Evolutionary conservation across 2,797 vertebrate genomes (phyloP), one percentile per base, ranked within the genome.

Genomic region (Triplophysa bombifrons): DNA sequence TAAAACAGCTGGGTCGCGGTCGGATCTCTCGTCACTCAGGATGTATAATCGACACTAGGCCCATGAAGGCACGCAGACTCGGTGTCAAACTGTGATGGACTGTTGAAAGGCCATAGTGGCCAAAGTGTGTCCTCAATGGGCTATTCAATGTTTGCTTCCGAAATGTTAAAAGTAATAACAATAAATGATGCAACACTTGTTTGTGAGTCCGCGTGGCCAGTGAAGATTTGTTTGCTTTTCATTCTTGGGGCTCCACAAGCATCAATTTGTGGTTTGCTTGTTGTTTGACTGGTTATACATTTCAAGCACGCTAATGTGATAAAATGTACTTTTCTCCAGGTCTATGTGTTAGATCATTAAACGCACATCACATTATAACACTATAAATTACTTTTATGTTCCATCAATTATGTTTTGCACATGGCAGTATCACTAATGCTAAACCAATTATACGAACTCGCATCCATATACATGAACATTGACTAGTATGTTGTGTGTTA

Each of bases 1-100:
- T 81, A 77, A 78, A 80, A 84, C 82, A 87, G 86, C 84, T 87
- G 84, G 78, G 81, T 84, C 81, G 60, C 65, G 75, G 71, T 58
- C 48, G 38, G 58, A 73, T 80, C 12, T 50, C 78, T 58, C 22
- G 55, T 85, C 82, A 70, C 77, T 80, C 78, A 74, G 58, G 68
- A 74, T 38, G 60, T 53, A 76, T 73, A 85, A 75, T 82, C 76
- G 73, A 77, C 70, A 78, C 74, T 70, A 77, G 65, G 77, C 58
- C 78, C 66, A 78, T 60, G 76, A 84, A 72, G 72, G 76, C 74
- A 79, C 67, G 82, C 84, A 72, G 69, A 51, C 64, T 64, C 70
- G 1, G 13, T 74, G 70, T 73, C 67, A 82, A 64, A 70, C 60
- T 53, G 48, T 81, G 71, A 78, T 76, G 71, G 74, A 78, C 74